A percentile compares a stretch with the other conserved stretches of the same genome.
These are phyloP conservation scores for Marcusenius ussheri DNA, from an alignment of 2,113 vertebrate species.

Conservation along the genomic window DNA sequence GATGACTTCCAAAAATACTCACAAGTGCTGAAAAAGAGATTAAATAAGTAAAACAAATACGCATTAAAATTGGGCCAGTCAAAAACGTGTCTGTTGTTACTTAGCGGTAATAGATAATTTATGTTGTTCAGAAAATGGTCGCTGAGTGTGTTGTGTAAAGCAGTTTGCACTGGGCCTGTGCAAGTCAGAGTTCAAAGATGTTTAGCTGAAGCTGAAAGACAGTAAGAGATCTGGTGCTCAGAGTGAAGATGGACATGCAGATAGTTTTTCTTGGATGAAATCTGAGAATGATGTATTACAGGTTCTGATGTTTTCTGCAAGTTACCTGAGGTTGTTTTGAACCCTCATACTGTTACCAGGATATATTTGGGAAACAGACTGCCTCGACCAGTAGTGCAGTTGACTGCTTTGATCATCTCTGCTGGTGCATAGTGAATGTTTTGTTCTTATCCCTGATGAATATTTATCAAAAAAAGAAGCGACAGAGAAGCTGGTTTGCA, in stretches of 20 bases:
- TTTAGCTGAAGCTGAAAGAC: background rate
- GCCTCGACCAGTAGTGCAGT: background rate
- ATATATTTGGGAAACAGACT: constrained; percentile 23
- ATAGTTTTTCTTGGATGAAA: constrained; percentile 14
- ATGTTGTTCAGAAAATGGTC: background rate
- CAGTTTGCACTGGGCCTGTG: background rate
- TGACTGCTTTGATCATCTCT: constrained; percentile 17
- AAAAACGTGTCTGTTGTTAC: background rate
- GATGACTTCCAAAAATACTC: background rate
- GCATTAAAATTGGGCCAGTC: background rate
- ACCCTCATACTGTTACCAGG: constrained; percentile 12
- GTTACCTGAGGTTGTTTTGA: background rate
- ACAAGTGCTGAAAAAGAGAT: background rate
- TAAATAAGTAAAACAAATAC: background rate
- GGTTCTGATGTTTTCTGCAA: constrained; percentile 7
- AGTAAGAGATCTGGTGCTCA: background rate
- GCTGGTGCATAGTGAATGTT: constrained; percentile 6
- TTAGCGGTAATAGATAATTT: background rate
- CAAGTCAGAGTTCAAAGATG: background rate
- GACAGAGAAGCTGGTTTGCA: background rate
- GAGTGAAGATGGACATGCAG: background rate
- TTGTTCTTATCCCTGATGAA: constrained; percentile 18
- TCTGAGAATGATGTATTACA: constrained; percentile 18
- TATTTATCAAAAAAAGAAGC: constrained; percentile 15
- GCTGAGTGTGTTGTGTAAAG: background rate